A percentile compares a stretch with the other conserved stretches of the same genome.
These are phyloP conservation scores for Todus mexicanus DNA, from an alignment of 2,797 vertebrate species.

Conservation along the genomic window DNA sequence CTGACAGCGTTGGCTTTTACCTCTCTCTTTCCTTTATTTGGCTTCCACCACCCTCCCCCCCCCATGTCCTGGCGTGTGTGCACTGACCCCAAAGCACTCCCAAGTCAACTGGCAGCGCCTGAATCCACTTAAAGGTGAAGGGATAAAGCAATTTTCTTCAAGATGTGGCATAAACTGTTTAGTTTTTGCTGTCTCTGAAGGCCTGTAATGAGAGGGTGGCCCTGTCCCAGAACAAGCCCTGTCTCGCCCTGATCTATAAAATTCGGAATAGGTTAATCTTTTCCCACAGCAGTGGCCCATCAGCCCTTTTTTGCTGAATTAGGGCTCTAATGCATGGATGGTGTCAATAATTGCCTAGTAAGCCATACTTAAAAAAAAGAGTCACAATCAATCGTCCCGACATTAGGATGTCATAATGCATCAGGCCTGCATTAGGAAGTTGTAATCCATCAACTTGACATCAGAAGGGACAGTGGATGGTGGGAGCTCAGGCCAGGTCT, in stretches of 20 bases:
- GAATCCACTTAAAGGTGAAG: slow-evolving; percentile 77
- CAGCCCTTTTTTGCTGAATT: slow-evolving; percentile 46
- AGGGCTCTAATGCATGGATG: slow-evolving; percentile 38
- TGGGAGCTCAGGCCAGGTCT: slow-evolving; percentile 3
- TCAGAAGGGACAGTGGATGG: slow-evolving; percentile 44
- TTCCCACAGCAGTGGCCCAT: neutral
- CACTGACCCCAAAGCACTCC: slow-evolving; percentile 67
- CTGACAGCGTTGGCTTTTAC: slow-evolving; percentile 5
- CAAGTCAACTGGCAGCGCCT: slow-evolving; percentile 67
- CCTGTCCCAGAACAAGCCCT: slow-evolving; percentile 12
- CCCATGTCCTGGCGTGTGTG: slow-evolving; percentile 33
- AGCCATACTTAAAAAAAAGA: slow-evolving; percentile 59
- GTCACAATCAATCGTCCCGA: slow-evolving; percentile 64
- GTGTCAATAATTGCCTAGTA: slow-evolving; percentile 58
- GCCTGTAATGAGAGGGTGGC: slow-evolving; percentile 65
- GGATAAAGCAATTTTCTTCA: slow-evolving; percentile 73
- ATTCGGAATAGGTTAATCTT: slow-evolving; percentile 59
- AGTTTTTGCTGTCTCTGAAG: slow-evolving; percentile 68
- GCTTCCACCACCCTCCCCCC: neutral
- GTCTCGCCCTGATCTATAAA: slow-evolving; percentile 47
- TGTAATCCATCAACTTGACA: slow-evolving; percentile 48
- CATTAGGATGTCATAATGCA: slow-evolving; percentile 63
- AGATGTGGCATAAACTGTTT: slow-evolving; percentile 72
- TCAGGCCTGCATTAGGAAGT: slow-evolving; percentile 56
- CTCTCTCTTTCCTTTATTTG: slow-evolving; percentile 41